Evolutionary conservation across 2,797 vertebrate species (phyloP).

Genomic region (Lutjanus argentimaculatus): DNA sequence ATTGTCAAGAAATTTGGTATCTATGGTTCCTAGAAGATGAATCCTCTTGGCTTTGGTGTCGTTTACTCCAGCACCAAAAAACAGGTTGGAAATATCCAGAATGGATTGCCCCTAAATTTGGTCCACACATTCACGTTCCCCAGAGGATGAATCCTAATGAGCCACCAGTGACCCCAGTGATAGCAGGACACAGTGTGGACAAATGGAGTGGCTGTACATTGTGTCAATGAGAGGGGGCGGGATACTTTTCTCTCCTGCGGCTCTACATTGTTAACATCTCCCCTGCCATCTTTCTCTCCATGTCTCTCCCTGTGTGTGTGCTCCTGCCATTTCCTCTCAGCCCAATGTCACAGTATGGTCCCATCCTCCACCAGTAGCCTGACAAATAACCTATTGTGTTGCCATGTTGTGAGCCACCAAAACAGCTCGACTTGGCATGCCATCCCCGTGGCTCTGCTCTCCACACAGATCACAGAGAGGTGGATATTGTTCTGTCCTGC

Average conservation of each 20-base stretch:
- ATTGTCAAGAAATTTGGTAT: no score
- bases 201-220: slow-evolving; percentile 12
- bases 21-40: no score
- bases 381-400: slow-evolving; percentile 50
- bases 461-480: neutral
- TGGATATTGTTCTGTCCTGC: neutral
- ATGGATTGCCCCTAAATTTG: neutral
- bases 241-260: neutral
- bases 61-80: no score
- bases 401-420: slow-evolving; percentile 24
- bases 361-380: slow-evolving; percentile 39
- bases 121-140: neutral
- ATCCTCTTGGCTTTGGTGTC: no score
- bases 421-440: slow-evolving; percentile 23
- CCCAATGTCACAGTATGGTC: slow-evolving; percentile 30
- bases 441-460: slow-evolving; percentile 15
- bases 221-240: slow-evolving; percentile 1
- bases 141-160: neutral
- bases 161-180: slow-evolving; percentile 7
- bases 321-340: slow-evolving; percentile 31
- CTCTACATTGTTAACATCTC: slow-evolving; percentile 20
- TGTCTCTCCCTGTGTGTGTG: slow-evolving; percentile 7
- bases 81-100: neutral
- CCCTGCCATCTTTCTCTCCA: slow-evolving; percentile 6
- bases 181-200: slow-evolving; percentile 1